Evolutionary conservation across 2,888 invertebrate genomes (phyloP).

Genomic region (Chorisops tibialis): DNA sequence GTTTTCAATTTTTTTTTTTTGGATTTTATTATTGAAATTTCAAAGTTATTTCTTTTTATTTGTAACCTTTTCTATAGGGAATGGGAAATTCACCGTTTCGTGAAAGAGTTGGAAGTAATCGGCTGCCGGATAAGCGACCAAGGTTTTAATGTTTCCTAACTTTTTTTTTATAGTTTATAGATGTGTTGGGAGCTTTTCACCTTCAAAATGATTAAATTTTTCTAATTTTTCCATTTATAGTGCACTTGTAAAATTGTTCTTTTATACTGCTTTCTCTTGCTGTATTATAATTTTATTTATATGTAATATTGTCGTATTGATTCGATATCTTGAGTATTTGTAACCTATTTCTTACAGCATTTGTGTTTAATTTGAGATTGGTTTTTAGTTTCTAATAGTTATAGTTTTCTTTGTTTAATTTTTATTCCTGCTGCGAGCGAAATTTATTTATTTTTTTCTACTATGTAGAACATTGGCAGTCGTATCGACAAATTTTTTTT

Average conservation of each 20-base stretch:
- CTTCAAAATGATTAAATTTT: not conserved
- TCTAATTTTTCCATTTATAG: constrained; percentile 30
- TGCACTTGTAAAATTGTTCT: not conserved
- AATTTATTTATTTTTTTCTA: too few relatives aligned
- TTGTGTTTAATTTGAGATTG: too few relatives aligned
- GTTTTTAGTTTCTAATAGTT: too few relatives aligned
- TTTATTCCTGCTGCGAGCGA: too few relatives aligned
- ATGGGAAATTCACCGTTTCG: constrained; percentile 78
- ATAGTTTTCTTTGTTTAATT: too few relatives aligned
- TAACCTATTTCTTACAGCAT: too few relatives aligned
- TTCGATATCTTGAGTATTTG: too few relatives aligned
- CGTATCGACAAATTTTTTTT: too few relatives aligned
- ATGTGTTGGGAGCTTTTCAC: constrained; percentile 26
- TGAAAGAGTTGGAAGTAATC: constrained; percentile 85
- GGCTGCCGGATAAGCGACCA: constrained; percentile 78
- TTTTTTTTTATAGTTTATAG: constrained; percentile 17
- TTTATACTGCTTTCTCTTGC: not conserved
- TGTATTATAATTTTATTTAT: too few relatives aligned
- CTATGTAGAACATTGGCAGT: too few relatives aligned
- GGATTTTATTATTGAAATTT: not conserved
- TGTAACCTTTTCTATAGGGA: too few relatives aligned
- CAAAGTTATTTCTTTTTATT: constrained; percentile 1
- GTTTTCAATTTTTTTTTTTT: constrained; percentile 29
- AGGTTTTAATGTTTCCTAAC: constrained; percentile 57
- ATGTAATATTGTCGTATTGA: too few relatives aligned